Conservation (phyloP, 35 echinoderm and acorn worm genomes). For the Apostichopus parvimensis region DNA sequence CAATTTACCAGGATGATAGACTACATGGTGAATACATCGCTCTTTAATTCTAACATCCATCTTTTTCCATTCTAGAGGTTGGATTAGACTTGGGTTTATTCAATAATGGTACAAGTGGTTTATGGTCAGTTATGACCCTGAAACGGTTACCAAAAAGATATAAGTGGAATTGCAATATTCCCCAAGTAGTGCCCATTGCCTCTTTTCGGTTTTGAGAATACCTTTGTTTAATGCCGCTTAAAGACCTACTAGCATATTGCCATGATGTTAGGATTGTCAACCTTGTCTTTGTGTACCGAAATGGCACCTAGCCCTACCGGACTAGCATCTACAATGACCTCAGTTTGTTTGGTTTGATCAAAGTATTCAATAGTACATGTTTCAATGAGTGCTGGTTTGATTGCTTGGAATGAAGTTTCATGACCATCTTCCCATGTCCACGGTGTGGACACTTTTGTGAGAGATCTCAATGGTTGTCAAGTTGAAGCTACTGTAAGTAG, state of each 20-base stretch:
- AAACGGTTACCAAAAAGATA: slow-evolving; percentile 45
- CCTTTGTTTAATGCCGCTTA: slow-evolving; percentile 17
- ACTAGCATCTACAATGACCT: neutral
- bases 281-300: neutral
- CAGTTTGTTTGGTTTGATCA: slow-evolving; percentile 1
- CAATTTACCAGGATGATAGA: too few relatives aligned
- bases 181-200: slow-evolving; percentile 26
- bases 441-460: too few relatives aligned
- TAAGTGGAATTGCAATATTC: slow-evolving; percentile 19
- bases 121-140: slow-evolving; percentile 27
- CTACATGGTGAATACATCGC: too few relatives aligned
- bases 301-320: slow-evolving; percentile 37
- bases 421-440: too few relatives aligned
- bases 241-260: slow-evolving; percentile 7
- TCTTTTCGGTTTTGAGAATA: slow-evolving; percentile 37
- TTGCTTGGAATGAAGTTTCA: too few relatives aligned
- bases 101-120: slow-evolving; percentile 25
- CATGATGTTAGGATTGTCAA: too few relatives aligned
- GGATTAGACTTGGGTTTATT: neutral
- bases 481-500: too few relatives aligned
- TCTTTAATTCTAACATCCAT: slow-evolving; percentile 18
- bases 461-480: too few relatives aligned
- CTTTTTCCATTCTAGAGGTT: slow-evolving; percentile 44
- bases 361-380: neutral
- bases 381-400: too few relatives aligned